Percentiles rank a stretch among this genome's conserved stretches.
Conservation (phyloP, 2,888 invertebrate species). For the Sesia bembeciformis region DNA sequence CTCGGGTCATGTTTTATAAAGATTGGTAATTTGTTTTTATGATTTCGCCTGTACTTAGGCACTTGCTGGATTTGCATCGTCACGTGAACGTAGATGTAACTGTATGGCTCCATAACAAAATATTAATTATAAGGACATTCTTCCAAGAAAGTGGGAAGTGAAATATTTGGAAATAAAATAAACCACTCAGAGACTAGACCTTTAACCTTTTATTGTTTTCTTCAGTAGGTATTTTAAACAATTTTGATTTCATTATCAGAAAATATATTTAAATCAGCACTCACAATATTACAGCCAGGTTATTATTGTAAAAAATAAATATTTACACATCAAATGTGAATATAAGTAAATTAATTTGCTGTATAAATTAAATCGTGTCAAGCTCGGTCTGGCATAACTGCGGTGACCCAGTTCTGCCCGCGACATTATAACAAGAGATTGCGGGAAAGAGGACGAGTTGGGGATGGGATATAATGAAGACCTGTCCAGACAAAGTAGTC, state of each 20-base stretch:
- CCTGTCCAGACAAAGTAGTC: not conserved
- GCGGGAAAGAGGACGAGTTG: not conserved
- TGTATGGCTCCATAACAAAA: no score
- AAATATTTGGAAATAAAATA: no score
- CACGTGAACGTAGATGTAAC: slow-evolving; percentile 1
- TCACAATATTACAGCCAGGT: no score
- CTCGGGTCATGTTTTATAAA: slow-evolving; percentile 28
- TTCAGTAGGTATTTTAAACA: no score
- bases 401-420: slow-evolving; percentile 46
- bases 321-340: slow-evolving; percentile 1
- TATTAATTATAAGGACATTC: no score
- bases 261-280: no score
- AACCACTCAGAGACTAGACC: no score
- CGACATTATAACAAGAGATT: slow-evolving; percentile 17
- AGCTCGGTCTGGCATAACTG: slow-evolving; percentile 41
- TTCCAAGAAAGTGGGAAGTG: no score
- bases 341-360: slow-evolving; percentile 39
- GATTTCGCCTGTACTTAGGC: slow-evolving; percentile 13
- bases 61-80: slow-evolving; percentile 6
- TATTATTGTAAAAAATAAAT: no score
- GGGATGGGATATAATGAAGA: not conserved
- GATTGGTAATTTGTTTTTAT: slow-evolving; percentile 37
- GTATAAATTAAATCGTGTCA: slow-evolving; percentile 44
- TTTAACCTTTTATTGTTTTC: no score
- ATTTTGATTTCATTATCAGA: no score